Percentiles rank a stretch among this genome's conserved stretches.
Conservation (phyloP, 2,797 vertebrate species). For the Argyrosomus regius region DNA sequence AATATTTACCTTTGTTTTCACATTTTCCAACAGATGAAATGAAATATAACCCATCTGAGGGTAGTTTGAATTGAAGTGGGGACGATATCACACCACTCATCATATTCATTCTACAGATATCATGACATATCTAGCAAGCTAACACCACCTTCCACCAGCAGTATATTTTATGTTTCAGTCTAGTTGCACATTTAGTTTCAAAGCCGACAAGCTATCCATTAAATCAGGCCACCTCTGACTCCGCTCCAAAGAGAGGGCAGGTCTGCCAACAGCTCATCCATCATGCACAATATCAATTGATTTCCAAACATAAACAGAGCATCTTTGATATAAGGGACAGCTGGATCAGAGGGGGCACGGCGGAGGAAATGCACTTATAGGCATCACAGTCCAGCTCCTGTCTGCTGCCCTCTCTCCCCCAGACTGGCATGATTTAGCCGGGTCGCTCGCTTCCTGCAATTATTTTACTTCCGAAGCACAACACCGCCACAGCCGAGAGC, state of each 20-base stretch:
- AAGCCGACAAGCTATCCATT: constrained; percentile 84
- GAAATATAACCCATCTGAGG: constrained; percentile 68
- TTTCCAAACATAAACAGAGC: constrained; percentile 88
- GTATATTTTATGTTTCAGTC: constrained; percentile 77
- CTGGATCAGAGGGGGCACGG: constrained; percentile 69
- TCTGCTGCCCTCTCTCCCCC: constrained; percentile 72
- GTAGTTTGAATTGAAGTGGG: constrained; percentile 72
- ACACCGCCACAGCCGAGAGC: constrained; percentile 65
- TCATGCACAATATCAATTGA: constrained; percentile 87
- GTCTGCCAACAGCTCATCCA: constrained; percentile 85
- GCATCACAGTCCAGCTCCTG: constrained; percentile 81
- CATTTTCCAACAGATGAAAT: constrained; percentile 51
- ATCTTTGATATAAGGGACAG: constrained; percentile 87
- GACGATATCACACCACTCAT: constrained; percentile 81
- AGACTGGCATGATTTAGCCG: constrained; percentile 83
- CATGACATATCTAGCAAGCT: constrained; percentile 67
- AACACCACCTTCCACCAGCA: constrained; percentile 48
- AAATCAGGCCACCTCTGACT: constrained; percentile 86
- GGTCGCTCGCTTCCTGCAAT: constrained; percentile 84
- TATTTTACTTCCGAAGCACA: constrained; percentile 85
- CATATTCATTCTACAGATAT: constrained; percentile 81
- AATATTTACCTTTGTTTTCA: constrained; percentile 27
- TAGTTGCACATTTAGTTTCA: constrained; percentile 83
- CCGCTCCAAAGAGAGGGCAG: constrained; percentile 78
- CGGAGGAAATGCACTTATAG: constrained; percentile 80